Conservation (phyloP, 2,888 invertebrate genomes). For the Scelioninae gen. 1 region DNA sequence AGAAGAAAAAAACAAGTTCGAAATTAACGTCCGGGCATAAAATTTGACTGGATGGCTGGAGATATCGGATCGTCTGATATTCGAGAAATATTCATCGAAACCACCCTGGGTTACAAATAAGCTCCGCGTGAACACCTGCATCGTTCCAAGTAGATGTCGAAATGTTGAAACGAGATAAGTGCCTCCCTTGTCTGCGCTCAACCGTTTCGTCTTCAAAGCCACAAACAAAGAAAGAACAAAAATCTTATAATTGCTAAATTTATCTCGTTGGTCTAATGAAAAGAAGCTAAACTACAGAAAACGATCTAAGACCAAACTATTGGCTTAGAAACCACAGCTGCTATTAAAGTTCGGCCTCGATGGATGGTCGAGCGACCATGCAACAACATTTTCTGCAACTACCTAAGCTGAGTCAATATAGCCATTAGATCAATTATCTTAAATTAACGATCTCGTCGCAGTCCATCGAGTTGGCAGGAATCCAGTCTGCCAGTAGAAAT, state of each 20-base stretch:
- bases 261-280: slow-evolving; percentile 47
- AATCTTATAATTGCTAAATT: slow-evolving; percentile 44
- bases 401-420: slow-evolving; percentile 25
- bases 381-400: slow-evolving; percentile 19
- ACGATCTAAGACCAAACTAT: background rate
- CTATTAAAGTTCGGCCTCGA: background rate
- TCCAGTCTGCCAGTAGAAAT: slow-evolving; percentile 6
- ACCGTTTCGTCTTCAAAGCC: slow-evolving; percentile 6
- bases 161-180: slow-evolving; percentile 57
- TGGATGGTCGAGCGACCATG: background rate
- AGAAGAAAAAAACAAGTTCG: slow-evolving; percentile 14
- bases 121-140: slow-evolving; percentile 53
- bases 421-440: slow-evolving; percentile 31
- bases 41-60: slow-evolving; percentile 34
- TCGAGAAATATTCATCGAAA: slow-evolving; percentile 56
- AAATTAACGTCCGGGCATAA: slow-evolving; percentile 52
- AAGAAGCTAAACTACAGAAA: slow-evolving; percentile 2
- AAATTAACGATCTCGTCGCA: slow-evolving; percentile 13
- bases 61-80: slow-evolving; percentile 54
- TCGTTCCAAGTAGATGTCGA: slow-evolving; percentile 55
- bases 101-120: slow-evolving; percentile 55
- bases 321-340: slow-evolving; percentile 12
- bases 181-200: slow-evolving; percentile 10
- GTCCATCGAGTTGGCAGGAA: background rate
- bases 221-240: slow-evolving; percentile 37